Evolutionary conservation across 2,113 vertebrate genomes (phyloP).

Genomic region (Phycodurus eques): DNA sequence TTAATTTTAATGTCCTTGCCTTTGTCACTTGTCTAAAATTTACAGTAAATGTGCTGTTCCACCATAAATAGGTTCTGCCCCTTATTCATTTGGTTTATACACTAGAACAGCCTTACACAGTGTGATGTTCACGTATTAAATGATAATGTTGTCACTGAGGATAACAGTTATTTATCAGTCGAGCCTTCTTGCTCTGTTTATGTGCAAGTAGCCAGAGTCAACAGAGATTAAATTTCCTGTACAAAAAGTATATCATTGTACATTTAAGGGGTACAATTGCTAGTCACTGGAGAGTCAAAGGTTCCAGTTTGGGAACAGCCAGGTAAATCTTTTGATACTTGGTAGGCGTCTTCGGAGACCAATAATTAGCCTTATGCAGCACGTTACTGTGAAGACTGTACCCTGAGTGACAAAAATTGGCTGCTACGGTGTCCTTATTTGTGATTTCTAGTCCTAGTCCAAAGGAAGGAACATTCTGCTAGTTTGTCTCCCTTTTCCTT

Average conservation of each 20-base stretch:
- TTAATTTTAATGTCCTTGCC: conserved; percentile 28
- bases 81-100: conserved; percentile 12
- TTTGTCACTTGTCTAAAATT: conserved; percentile 31
- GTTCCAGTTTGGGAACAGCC: not conserved
- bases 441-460: conserved; percentile 3
- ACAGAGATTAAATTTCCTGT: not conserved
- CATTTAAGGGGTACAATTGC: not conserved
- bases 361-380: not conserved
- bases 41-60: not conserved
- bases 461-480: conserved; percentile 11
- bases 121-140: conserved; percentile 1
- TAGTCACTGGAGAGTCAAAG: not conserved
- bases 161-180: not conserved
- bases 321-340: not conserved
- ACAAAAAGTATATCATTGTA: not conserved
- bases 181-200: conserved; percentile 2
- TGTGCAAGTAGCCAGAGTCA: conserved; percentile 1
- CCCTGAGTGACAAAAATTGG: not conserved
- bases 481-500: conserved; percentile 24
- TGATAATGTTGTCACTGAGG: not conserved
- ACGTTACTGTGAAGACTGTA: not conserved
- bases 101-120: conserved; percentile 1
- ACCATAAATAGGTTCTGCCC: not conserved
- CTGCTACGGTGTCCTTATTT: not conserved
- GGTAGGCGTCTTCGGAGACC: not conserved